Percentiles rank a stretch among this genome's conserved stretches.
phyloP scores from a whole-genome alignment of 2,797 vertebrate genomes.

The Bovichtus diacanthus region DNA sequence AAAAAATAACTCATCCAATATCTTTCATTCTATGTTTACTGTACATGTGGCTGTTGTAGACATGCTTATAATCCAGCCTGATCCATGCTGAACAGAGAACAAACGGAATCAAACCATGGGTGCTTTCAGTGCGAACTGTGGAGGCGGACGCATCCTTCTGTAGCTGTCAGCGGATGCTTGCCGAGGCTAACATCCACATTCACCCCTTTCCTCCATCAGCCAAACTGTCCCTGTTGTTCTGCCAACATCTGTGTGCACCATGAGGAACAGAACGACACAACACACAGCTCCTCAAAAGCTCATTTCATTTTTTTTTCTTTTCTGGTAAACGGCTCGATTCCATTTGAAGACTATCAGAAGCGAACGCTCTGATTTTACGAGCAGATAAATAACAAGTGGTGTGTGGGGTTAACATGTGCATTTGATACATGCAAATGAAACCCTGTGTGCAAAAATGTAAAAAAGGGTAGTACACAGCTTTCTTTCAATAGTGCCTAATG shows the following conservation, averaged over 20 bases:
- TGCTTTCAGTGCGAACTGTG: constrained; percentile 13
- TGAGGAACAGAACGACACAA: not conserved
- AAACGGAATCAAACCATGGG: not conserved
- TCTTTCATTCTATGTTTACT: not conserved
- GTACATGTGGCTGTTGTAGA: not conserved
- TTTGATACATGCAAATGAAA: not conserved
- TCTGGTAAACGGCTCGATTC: no score
- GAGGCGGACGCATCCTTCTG: constrained; percentile 19
- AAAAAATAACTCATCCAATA: not conserved
- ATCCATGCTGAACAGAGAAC: constrained; percentile 7
- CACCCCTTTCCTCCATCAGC: not conserved
- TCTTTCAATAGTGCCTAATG: not conserved
- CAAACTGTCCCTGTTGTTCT: not conserved
- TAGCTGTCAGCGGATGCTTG: constrained; percentile 1
- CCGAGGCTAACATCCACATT: constrained; percentile 3
- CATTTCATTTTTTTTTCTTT: no score
- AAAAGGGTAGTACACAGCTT: not conserved
- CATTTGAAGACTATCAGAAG: not conserved
- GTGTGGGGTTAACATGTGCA: not conserved
- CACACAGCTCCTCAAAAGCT: not conserved
- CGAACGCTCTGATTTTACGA: not conserved
- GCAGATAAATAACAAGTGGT: not conserved
- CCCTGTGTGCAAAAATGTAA: not conserved
- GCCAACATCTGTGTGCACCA: not conserved
- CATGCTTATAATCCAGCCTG: not conserved